Evolutionary conservation across 2,113 vertebrate genomes (phyloP), one percentile per base, ranked within the genome.

Genomic region (Hemicordylus capensis): DNA sequence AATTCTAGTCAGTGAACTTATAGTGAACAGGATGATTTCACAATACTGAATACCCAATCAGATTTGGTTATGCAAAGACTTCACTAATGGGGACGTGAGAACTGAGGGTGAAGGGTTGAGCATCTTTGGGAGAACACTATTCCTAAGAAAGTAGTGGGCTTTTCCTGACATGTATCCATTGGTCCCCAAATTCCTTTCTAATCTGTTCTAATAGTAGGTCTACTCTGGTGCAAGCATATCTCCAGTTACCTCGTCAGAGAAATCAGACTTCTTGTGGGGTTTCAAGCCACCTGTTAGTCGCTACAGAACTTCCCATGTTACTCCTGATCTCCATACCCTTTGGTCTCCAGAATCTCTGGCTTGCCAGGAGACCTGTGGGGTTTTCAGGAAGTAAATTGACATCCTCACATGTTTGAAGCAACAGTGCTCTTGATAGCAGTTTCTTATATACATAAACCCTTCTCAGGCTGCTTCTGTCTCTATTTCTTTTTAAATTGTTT

Each of bases 401-500:
- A 48, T 48, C 34, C 26, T 61, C 22, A 24, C 17, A 59, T 28
- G 5, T 73, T 79, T 85, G 58, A 37, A 72, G n/a, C 56, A 61
- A 79, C 42, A 28, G n/a, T 8, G 64, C 75, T 78, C 75, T 46
- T 61, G 64, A 48, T 34, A 48, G 64, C 75, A 59, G 15, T 85
- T 85, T 85, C 42, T 20, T 64, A 69, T 76, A 34, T 61, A 51
- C 66, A 48, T 70, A 78, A 72, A 1, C 31, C n/a, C 66, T 37
- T 8, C 28, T 39, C 24, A 6, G n/a, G 14, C 44, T 24, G n/a
- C 26, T 66, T 59, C 46, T 54, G 48, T 46, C 59, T 56, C 83
- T 79, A 61, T 72, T 85, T 85, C 37, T 79, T 72, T 34, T 46
- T 69, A 51, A 79, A 79, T 59, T 85, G 56, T 72, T 85, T 79